Evolutionary conservation across 2,888 invertebrate species (phyloP).

Genomic region (Patella caerulea): DNA sequence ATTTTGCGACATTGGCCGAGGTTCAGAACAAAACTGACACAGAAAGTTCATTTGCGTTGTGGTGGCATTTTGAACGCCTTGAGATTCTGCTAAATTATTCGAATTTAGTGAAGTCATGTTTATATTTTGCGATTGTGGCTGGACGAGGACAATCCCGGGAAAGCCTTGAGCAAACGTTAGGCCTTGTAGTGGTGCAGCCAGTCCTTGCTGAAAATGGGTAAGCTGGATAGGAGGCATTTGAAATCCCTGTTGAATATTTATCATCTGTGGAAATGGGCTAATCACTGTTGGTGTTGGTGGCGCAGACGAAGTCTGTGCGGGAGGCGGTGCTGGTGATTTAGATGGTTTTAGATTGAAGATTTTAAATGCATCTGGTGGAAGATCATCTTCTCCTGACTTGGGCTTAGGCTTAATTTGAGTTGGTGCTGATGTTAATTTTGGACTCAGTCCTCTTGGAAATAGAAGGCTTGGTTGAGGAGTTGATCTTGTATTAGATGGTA

Average conservation of each 20-base stretch:
- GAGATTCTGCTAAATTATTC: background rate
- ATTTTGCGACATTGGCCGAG: no score
- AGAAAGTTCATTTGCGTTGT: no score
- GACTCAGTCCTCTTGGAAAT: conserved; percentile 27
- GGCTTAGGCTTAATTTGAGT: conserved; percentile 18
- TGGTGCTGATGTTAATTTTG: conserved; percentile 34
- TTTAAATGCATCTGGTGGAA: conserved; percentile 57
- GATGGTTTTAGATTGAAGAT: conserved; percentile 60
- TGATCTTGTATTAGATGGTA: background rate
- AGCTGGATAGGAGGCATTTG: background rate
- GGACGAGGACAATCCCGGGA: background rate
- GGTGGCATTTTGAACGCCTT: background rate
- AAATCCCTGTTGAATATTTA: background rate
- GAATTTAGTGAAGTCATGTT: background rate
- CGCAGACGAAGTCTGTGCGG: background rate
- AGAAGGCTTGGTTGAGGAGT: conserved; percentile 8
- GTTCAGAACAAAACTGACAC: no score
- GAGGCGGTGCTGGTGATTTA: conserved; percentile 23
- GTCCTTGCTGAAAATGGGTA: background rate
- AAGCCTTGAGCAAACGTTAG: background rate
- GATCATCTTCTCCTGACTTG: conserved; percentile 34
- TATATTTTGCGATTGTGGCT: background rate
- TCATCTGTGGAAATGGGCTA: background rate
- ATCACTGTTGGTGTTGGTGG: background rate
- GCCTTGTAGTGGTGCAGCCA: background rate